These are phyloP conservation scores for Apostichopus japonicus DNA, from an alignment of 35 echinoderm and acorn worm species.

Conservation along the genomic window DNA sequence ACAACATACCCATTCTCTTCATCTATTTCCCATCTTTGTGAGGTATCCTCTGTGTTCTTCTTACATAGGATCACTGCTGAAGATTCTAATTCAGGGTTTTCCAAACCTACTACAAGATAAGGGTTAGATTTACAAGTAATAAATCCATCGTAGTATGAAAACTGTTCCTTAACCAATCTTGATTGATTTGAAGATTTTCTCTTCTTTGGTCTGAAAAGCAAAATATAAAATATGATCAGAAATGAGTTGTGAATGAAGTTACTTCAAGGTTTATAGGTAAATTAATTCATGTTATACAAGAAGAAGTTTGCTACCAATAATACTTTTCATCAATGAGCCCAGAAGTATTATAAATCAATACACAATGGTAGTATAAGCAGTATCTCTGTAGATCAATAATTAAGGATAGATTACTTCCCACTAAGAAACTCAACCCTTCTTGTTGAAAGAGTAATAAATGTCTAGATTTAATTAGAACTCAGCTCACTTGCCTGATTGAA, in stretches of 20 bases:
- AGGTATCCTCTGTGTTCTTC: slow-evolving; percentile 77
- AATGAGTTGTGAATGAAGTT: not conserved
- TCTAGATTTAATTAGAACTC: too few relatives aligned
- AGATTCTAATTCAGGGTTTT: slow-evolving; percentile 59
- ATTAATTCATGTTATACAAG: too few relatives aligned
- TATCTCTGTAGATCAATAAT: too few relatives aligned
- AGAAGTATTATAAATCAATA: too few relatives aligned
- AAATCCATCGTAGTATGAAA: slow-evolving; percentile 86
- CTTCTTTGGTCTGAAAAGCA: slow-evolving; percentile 11
- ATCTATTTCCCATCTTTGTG: slow-evolving; percentile 87
- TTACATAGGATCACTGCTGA: slow-evolving; percentile 74
- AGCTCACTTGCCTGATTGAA: too few relatives aligned
- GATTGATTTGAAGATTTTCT: slow-evolving; percentile 29
- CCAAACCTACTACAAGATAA: slow-evolving; percentile 79
- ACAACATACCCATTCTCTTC: slow-evolving; percentile 26
- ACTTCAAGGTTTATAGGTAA: too few relatives aligned
- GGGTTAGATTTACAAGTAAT: slow-evolving; percentile 69
- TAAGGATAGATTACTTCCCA: too few relatives aligned
- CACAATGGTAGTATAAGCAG: too few relatives aligned
- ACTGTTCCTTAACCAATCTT: slow-evolving; percentile 70
- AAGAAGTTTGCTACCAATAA: too few relatives aligned
- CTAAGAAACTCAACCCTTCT: too few relatives aligned
- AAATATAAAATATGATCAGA: not conserved
- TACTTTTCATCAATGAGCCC: too few relatives aligned
- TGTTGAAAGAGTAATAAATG: too few relatives aligned